These are phyloP conservation scores for Polia nebulosa DNA, from an alignment of 2,888 invertebrate genomes.

Conservation along the genomic window DNA sequence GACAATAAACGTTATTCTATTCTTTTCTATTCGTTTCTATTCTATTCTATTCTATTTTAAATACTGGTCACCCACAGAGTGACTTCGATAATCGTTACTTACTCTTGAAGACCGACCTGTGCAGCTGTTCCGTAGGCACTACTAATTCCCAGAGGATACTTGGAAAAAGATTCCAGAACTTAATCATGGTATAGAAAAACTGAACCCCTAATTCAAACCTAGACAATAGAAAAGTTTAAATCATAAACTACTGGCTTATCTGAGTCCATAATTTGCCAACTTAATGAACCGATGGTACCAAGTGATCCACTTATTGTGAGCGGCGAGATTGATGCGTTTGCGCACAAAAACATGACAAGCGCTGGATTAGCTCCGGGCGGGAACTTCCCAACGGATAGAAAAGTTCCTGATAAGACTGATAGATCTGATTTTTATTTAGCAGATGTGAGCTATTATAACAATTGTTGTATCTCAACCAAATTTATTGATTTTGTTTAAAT, in stretches of 20 bases:
- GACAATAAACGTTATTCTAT: too few species aligned
- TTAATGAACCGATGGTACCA: conserved; percentile 52
- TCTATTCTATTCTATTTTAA: too few species aligned
- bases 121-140: background rate
- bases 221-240: conserved; percentile 18
- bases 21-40: too few species aligned
- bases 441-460: background rate
- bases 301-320: conserved; percentile 40
- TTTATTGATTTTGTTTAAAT: background rate
- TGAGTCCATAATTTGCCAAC: conserved; percentile 48
- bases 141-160: background rate
- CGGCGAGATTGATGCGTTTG: conserved; percentile 36
- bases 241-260: conserved; percentile 18
- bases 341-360: conserved; percentile 49
- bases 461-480: background rate
- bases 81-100: too few species aligned
- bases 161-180: background rate
- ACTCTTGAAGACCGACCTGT: background rate
- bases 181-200: background rate
- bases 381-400: conserved; percentile 11
- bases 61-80: too few species aligned
- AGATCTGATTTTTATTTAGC: background rate
- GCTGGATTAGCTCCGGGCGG: conserved; percentile 26
- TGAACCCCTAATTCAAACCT: background rate
- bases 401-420: conserved; percentile 2